Percentiles rank a stretch among this genome's conserved stretches.
phyloP scores from a whole-genome alignment of 2,888 invertebrate species.

The Drosophila kokeensis region DNA sequence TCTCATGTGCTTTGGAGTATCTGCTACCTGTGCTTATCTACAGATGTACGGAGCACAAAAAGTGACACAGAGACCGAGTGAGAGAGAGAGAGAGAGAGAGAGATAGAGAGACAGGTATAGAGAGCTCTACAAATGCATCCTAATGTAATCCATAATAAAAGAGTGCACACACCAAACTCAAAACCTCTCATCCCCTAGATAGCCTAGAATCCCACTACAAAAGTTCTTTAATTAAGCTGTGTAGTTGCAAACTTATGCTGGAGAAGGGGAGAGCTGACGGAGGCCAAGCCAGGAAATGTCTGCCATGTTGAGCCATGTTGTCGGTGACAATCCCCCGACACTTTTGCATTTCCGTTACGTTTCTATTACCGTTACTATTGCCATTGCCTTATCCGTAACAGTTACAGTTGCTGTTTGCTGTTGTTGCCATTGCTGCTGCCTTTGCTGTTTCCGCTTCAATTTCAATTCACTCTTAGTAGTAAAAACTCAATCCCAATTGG shows the following conservation, averaged over 20 bases:
- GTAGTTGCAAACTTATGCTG: constrained; percentile 46
- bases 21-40: constrained; percentile 25
- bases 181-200: not conserved
- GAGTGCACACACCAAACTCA: constrained; percentile 28
- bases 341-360: constrained; percentile 46
- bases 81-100: constrained; percentile 29
- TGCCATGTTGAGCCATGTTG: constrained; percentile 56
- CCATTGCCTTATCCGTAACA: constrained; percentile 21
- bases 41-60: constrained; percentile 7
- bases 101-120: constrained; percentile 20
- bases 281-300: constrained; percentile 29
- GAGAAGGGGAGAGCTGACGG: not conserved
- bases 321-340: constrained; percentile 71
- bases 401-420: constrained; percentile 29
- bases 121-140: constrained; percentile 55
- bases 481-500: constrained; percentile 71
- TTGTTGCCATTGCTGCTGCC: constrained; percentile 17
- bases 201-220: constrained; percentile 23
- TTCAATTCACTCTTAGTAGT: constrained; percentile 67
- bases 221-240: constrained; percentile 78
- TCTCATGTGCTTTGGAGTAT: constrained; percentile 17
- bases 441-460: constrained; percentile 63
- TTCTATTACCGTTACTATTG: constrained; percentile 25
- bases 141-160: constrained; percentile 75
- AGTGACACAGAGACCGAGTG: constrained; percentile 1